Percentiles rank a stretch among this genome's conserved stretches.
Evolutionary conservation across 2,797 vertebrate genomes (phyloP).

Genomic region (Pyrocephalus nanus): DNA sequence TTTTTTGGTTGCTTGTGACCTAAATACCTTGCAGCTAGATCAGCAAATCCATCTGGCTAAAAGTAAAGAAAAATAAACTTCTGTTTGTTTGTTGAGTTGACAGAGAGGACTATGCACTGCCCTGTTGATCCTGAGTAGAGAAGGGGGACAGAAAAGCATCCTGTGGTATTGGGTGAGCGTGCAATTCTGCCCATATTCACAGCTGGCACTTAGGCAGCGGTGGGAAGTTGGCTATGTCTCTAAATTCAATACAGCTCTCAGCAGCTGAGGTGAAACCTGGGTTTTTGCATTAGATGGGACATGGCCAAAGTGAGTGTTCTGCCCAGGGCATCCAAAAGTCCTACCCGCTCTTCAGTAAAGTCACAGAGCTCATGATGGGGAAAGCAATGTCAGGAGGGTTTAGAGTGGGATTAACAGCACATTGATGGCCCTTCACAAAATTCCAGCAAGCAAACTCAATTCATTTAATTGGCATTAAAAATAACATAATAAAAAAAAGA

Average conservation of each 20-base stretch:
- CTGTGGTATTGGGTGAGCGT: neutral
- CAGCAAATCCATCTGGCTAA: conserved; percentile 30
- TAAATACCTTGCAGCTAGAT: conserved; percentile 45
- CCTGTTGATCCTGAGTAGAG: neutral
- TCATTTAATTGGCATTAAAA: neutral
- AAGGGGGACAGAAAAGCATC: neutral
- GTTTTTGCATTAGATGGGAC: neutral
- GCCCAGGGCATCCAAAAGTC: neutral
- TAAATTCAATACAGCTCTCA: neutral
- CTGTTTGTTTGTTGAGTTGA: neutral
- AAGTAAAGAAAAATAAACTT: neutral
- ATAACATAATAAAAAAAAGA: neutral
- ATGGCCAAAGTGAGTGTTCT: neutral
- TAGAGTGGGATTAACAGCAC: neutral
- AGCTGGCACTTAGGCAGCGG: neutral
- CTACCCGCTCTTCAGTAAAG: neutral
- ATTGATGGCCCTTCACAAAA: neutral
- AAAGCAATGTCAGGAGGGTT: neutral
- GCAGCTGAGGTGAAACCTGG: neutral
- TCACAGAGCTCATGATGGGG: neutral
- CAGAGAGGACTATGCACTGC: neutral
- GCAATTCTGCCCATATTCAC: neutral
- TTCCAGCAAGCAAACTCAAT: neutral
- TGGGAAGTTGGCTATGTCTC: neutral
- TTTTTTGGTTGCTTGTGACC: conserved; percentile 24